Conservation (phyloP, 2,888 invertebrate species). For the Sabatieria punctata region DNA sequence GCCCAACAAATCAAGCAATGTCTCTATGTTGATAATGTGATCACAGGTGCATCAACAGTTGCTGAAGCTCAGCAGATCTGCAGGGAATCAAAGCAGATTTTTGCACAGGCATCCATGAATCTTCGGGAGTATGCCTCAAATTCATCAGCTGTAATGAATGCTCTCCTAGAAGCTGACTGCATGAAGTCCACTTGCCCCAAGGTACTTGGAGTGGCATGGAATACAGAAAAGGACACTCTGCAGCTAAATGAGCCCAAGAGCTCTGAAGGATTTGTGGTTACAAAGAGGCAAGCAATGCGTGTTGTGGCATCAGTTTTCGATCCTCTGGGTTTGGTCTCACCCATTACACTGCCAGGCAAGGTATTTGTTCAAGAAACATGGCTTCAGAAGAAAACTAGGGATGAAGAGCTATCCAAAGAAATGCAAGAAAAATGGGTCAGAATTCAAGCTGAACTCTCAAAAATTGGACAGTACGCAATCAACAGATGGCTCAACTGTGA, state of each 20-base stretch:
- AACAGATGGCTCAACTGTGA: not conserved
- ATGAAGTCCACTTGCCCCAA: no score
- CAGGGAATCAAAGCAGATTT: not conserved
- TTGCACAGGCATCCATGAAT: no score
- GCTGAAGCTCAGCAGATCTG: not conserved
- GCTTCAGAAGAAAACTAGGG: not conserved
- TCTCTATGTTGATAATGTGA: constrained; percentile 10
- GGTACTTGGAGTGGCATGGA: no score
- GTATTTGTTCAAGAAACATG: no score
- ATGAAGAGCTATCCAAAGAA: no score
- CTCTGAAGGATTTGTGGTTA: no score
- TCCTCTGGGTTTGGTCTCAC: not conserved
- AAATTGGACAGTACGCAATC: not conserved
- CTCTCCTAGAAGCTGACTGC: not conserved
- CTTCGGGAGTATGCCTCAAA: no score
- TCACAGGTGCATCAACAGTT: not conserved
- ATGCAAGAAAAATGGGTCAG: no score
- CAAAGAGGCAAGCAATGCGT: no score
- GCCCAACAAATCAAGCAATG: constrained; percentile 6
- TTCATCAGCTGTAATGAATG: not conserved
- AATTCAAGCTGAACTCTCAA: no score
- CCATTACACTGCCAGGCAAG: no score
- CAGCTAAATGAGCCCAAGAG: no score
- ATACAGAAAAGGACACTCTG: not conserved
- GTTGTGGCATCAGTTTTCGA: not conserved